These are phyloP conservation scores for Hydrolagus affinis DNA, from an alignment of 2,113 vertebrate genomes.

Conservation along the genomic window DNA sequence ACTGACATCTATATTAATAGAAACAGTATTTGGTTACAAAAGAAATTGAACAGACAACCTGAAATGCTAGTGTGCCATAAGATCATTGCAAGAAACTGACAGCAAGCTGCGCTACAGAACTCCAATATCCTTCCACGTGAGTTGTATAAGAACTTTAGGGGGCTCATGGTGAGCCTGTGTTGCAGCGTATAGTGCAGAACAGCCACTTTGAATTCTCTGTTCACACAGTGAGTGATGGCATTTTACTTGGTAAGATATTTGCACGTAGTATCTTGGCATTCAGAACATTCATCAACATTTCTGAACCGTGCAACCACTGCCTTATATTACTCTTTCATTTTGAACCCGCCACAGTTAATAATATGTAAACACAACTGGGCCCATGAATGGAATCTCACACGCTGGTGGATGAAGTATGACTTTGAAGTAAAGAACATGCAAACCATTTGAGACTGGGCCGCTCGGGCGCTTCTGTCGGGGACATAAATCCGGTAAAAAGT, in stretches of 20 bases:
- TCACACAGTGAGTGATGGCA: not conserved
- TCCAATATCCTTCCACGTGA: not conserved
- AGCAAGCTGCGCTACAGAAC: not conserved
- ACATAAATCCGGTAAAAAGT: not conserved
- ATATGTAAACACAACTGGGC: too few relatives aligned
- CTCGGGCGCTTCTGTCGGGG: not conserved
- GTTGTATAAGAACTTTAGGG: not conserved
- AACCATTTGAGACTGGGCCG: not conserved
- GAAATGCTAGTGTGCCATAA: not conserved
- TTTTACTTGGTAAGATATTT: not conserved
- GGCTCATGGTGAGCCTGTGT: not conserved
- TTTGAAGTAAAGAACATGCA: too few relatives aligned
- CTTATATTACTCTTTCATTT: too few relatives aligned
- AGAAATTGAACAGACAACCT: conserved; percentile 16
- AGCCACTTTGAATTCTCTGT: not conserved
- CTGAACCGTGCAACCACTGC: too few relatives aligned
- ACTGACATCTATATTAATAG: not conserved
- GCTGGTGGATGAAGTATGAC: too few relatives aligned
- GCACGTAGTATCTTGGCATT: not conserved
- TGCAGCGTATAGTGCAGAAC: not conserved
- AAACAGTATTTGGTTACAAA: not conserved
- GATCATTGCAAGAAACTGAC: not conserved
- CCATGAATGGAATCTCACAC: too few relatives aligned
- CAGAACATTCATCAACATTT: too few relatives aligned
- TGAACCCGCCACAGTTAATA: too few relatives aligned